Base-by-base conservation (phyloP, 2,888 invertebrate genomes). In the Balanococcus diminutus region DNA sequence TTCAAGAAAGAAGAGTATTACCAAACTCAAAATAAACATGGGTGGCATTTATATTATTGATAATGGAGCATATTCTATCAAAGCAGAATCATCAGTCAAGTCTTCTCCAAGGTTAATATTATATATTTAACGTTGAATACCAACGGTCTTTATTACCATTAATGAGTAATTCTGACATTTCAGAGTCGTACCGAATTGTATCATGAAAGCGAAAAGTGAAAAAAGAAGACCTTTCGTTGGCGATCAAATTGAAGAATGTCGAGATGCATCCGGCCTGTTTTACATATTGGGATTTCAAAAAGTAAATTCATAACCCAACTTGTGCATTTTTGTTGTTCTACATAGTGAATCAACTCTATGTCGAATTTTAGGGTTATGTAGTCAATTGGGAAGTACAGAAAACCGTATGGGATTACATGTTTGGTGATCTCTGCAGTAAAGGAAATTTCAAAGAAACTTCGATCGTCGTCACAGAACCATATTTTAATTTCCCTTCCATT, bases 131-230 rank as follows among this genome's bases (percentile, higher is more conserved):
- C n/a, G n/a, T n/a, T n/a, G n/a, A n/a, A n/a, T n/a, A n/a, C n/a
- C n/a, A n/a, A n/a, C n/a, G n/a, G n/a, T n/a, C n/a, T n/a, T n/a
- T n/a, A n/a, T n/a, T n/a, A n/a, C n/a, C n/a, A n/a, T n/a, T n/a
- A 16, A 31, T 75, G 4, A 19, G 22, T 22, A 31, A 72, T 87
- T 86, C 22, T 25, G 8, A 8, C 85, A 88, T 90, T 91, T 85
- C 88, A 94, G 93, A 89, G 89, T 96, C 19, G 92, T 97, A 83
- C 98, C 98, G 0, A 99, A 99, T 90, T 97, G 96, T 89, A 96
- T 99, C 36, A 97, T 98, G 93, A 99, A 99, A 92, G 98, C 98
- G 0, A 99, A 98, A 90, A 97, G 96, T 84, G 99, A 99, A 90
- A 91, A 98, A 85, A 93, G 98, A 11, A 92, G 99, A 72, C 95